Conservation (phyloP, 2,888 invertebrate genomes). For the Rotaria socialis region DNA sequence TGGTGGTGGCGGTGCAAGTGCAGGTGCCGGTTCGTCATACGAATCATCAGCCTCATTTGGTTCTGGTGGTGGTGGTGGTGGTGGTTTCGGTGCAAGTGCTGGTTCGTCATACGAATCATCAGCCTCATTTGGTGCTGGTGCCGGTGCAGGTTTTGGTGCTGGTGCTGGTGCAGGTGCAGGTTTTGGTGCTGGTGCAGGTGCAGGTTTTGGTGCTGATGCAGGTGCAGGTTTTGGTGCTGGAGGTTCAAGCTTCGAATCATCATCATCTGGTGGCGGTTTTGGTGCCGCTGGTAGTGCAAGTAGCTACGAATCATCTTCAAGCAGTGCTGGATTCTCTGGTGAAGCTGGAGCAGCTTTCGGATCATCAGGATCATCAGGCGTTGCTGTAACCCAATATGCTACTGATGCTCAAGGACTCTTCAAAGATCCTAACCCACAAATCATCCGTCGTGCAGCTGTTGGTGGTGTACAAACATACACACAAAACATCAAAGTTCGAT, state of each 20-base stretch:
- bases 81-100: background rate
- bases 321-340: too few relatives aligned
- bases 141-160: background rate
- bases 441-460: background rate
- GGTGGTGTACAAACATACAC: conserved; percentile 12
- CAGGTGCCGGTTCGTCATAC: background rate
- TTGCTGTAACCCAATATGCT: background rate
- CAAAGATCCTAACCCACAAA: conserved; percentile 28
- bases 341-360: too few relatives aligned
- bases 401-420: conserved; percentile 32
- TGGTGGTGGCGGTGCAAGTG: background rate
- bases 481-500: conserved; percentile 18
- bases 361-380: too few relatives aligned
- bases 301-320: too few relatives aligned
- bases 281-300: too few relatives aligned
- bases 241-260: background rate
- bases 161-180: background rate
- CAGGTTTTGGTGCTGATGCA: background rate
- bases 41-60: background rate
- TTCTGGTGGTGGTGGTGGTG: background rate
- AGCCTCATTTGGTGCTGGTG: background rate
- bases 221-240: background rate
- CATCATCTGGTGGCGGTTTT: background rate
- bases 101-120: too few relatives aligned
- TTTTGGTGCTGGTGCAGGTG: background rate